These are phyloP conservation scores for Tenthredo scrophulariae DNA, from an alignment of 2,888 invertebrate species.

Conservation along the genomic window DNA sequence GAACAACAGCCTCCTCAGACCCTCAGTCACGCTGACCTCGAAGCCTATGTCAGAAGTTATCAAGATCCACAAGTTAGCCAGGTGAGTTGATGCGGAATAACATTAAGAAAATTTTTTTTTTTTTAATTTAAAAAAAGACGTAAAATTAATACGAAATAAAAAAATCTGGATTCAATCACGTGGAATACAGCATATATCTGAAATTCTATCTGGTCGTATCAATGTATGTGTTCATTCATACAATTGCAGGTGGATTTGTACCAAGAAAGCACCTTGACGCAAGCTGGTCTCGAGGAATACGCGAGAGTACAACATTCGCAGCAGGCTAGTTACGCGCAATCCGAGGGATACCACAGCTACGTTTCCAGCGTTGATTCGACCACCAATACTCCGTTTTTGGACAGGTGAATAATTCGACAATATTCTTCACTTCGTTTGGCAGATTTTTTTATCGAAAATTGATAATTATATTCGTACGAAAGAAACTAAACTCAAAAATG, in stretches of 20 bases:
- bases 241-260: constrained; percentile 73
- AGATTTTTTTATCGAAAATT: not conserved
- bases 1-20: constrained; percentile 78
- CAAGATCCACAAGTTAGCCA: constrained; percentile 77
- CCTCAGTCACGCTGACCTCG: constrained; percentile 85
- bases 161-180: not conserved
- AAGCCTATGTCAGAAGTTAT: constrained; percentile 85
- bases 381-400: constrained; percentile 84
- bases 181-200: not conserved
- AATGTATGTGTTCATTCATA: constrained; percentile 41
- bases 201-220: not conserved
- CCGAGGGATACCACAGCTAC: constrained; percentile 90
- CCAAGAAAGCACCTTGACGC: constrained; percentile 75
- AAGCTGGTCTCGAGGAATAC: constrained; percentile 79
- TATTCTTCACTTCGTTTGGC: not conserved
- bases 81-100: constrained; percentile 34
- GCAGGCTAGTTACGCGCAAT: constrained; percentile 88
- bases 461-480: not conserved
- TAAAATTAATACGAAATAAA: not conserved
- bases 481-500: too few species aligned
- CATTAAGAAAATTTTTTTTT: too few species aligned
- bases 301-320: constrained; percentile 83
- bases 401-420: constrained; percentile 79
- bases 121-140: too few species aligned
- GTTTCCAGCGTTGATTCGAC: constrained; percentile 89